phyloP scores from a whole-genome alignment of 2,888 invertebrate genomes.

The Thyatira batis region DNA sequence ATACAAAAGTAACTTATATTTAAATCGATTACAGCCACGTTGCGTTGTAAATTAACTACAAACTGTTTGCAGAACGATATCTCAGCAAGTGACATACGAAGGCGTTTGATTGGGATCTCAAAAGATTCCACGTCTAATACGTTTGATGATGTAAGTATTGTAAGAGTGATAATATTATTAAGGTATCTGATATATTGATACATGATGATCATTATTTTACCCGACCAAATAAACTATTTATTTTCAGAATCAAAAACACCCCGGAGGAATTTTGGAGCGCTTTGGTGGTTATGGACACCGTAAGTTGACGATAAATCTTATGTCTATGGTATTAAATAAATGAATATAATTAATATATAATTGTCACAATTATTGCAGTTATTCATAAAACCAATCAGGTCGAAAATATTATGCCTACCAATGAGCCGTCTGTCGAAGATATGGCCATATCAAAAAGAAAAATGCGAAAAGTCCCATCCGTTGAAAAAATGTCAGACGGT shows the following conservation, averaged over 20 bases:
- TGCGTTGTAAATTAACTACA: not conserved
- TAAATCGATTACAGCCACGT: slow-evolving; percentile 1
- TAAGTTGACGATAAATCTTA: not conserved
- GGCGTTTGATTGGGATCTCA: slow-evolving; percentile 74
- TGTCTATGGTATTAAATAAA: too few species aligned
- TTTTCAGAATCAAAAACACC: not conserved
- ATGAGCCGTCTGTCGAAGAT: not conserved
- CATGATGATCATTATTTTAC: not conserved
- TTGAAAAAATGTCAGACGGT: not conserved
- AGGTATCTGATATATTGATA: too few species aligned
- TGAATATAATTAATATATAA: too few species aligned
- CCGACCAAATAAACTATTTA: not conserved
- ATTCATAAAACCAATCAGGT: not conserved
- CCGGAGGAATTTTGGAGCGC: not conserved
- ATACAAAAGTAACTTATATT: not conserved
- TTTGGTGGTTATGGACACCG: not conserved
- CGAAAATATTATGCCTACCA: not conserved
- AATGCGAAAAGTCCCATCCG: not conserved
- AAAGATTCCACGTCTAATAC: slow-evolving; percentile 8
- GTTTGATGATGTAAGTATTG: slow-evolving; percentile 6
- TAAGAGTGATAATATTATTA: too few species aligned
- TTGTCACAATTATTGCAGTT: not conserved
- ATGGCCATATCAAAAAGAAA: not conserved
- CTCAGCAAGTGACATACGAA: slow-evolving; percentile 90
- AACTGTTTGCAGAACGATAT: slow-evolving; percentile 83